Base-by-base conservation (phyloP, 2,888 invertebrate genomes). In the Seira sanloemensis region DNA sequence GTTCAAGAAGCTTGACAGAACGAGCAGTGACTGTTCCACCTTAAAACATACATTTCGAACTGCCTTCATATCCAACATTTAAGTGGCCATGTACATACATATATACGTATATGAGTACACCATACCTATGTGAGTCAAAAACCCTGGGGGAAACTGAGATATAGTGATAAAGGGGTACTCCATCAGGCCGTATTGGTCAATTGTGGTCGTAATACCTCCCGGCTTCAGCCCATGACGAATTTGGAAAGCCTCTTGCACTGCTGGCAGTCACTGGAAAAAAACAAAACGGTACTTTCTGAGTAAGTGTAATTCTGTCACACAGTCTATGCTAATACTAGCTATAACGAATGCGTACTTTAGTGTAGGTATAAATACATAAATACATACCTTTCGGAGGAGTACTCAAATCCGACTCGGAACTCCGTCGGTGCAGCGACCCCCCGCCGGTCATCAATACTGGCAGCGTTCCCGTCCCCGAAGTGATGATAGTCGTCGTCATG, bases 151-250 rank as follows among this genome's bases (percentile, higher is more conserved):
- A 91, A 96, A 97, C 90, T 96, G 96, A 0, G 95, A 91, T 93
- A 98, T 95, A 0, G 98, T 98, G 75, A 99, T 93, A 91, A 99
- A 98, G 0, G 98, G 98, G 91, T 97, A 98, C 90, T 98, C 98
- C 91, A 97, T 91, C 94, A 97, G 95, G 87, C 97, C 97, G 90
- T 97, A 92, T 90, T 88, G 87, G 50, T 89, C 88, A n/a, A 87
- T 75, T n/a, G 83, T 73, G 16, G 78, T 72, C 2, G 83, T 74
- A 5, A 83, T 83, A 1, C 77, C 77, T 0, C 77, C 77, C 0
- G 78, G 74, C 25, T 83, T 86, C 25, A 87, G 67, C 7, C 12
- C 80, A 26, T 7, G 72, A 21, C 50, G 82, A 67, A 74, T 58
- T 58, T 7, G n/a, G 16, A 18, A 78, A 83, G 4, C 46, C 66